phyloP scores from a whole-genome alignment of 2,888 invertebrate species.

The Plagodis dolabraria region DNA sequence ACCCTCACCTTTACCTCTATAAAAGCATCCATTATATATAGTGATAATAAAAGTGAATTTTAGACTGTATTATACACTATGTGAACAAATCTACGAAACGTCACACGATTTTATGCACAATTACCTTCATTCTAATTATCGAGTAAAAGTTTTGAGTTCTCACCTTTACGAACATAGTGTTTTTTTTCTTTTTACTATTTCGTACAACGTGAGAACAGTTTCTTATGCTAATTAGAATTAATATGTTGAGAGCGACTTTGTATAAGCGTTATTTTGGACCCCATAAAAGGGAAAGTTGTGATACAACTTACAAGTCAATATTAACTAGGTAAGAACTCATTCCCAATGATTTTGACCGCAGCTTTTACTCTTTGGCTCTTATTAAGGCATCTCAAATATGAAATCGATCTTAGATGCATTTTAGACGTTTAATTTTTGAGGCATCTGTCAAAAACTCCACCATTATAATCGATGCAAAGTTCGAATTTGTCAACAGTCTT shows the following conservation, averaged over 20 bases:
- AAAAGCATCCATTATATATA: conserved; percentile 13
- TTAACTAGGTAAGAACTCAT: conserved; percentile 24
- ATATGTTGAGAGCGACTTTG: conserved; percentile 55
- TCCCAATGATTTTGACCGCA: conserved; percentile 16
- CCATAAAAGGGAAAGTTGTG: conserved; percentile 64
- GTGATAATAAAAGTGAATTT: conserved; percentile 28
- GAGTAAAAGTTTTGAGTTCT: conserved; percentile 42
- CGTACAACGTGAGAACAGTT: conserved; percentile 45
- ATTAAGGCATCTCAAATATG: too few species aligned
- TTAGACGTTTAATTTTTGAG: too few species aligned
- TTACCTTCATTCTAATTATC: conserved; percentile 23
- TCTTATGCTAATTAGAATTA: conserved; percentile 48
- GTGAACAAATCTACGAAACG: conserved; percentile 21
- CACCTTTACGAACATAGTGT: conserved; percentile 30
- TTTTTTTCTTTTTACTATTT: conserved; percentile 24
- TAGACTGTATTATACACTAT: conserved; percentile 20
- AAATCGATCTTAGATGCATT: too few species aligned
- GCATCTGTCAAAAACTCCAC: too few species aligned
- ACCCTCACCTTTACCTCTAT: conserved; percentile 27
- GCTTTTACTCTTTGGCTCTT: too few species aligned
- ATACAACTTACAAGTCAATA: conserved; percentile 34
- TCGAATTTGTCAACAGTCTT: too few species aligned
- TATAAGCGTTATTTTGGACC: conserved; percentile 51
- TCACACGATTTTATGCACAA: conserved; percentile 32
- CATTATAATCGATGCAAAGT: too few species aligned